These are phyloP conservation scores for Drosophila limbata DNA, from an alignment of 2,888 invertebrate species.

Conservation along the genomic window DNA sequence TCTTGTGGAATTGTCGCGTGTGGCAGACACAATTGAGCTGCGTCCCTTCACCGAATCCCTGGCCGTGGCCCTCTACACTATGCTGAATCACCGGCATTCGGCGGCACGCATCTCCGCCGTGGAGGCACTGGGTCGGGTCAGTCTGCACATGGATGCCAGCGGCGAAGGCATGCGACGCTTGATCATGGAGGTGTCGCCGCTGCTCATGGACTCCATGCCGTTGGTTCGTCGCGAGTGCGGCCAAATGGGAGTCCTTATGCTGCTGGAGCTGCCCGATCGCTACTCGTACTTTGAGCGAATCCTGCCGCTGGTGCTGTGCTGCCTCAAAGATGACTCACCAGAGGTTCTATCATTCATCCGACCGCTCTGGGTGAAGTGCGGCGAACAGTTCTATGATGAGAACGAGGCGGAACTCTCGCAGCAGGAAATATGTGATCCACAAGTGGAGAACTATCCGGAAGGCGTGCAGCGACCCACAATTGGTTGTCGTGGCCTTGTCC, in stretches of 20 bases:
- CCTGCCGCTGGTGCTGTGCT: conserved; percentile 93
- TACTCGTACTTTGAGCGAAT: conserved; percentile 96
- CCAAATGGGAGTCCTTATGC: conserved; percentile 91
- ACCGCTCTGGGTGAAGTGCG: conserved; percentile 90
- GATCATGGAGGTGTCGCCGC: conserved; percentile 92
- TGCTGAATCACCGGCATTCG: conserved; percentile 93
- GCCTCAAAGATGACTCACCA: conserved; percentile 92
- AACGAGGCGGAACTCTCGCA: conserved; percentile 95
- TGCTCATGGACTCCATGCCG: conserved; percentile 93
- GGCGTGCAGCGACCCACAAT: conserved; percentile 91
- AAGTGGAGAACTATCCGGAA: conserved; percentile 91
- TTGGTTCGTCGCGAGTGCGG: conserved; percentile 92
- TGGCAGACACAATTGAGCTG: conserved; percentile 88
- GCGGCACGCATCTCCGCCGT: conserved; percentile 91
- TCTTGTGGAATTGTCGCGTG: conserved; percentile 87
- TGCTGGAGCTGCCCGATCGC: conserved; percentile 91
- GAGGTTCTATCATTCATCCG: conserved; percentile 89
- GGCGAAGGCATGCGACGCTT: conserved; percentile 90
- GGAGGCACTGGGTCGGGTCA: conserved; percentile 88
- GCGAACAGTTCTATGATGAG: conserved; percentile 92
- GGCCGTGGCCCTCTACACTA: conserved; percentile 90
- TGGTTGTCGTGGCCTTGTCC: conserved; percentile 93
- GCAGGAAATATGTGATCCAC: conserved; percentile 90
- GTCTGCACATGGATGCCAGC: conserved; percentile 88
- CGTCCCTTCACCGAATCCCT: conserved; percentile 91